A percentile compares a stretch with the other conserved stretches of the same genome.
Evolutionary conservation across 1,140 invertebrate species (phyloP).

Genomic region (Calosoma granatense): DNA sequence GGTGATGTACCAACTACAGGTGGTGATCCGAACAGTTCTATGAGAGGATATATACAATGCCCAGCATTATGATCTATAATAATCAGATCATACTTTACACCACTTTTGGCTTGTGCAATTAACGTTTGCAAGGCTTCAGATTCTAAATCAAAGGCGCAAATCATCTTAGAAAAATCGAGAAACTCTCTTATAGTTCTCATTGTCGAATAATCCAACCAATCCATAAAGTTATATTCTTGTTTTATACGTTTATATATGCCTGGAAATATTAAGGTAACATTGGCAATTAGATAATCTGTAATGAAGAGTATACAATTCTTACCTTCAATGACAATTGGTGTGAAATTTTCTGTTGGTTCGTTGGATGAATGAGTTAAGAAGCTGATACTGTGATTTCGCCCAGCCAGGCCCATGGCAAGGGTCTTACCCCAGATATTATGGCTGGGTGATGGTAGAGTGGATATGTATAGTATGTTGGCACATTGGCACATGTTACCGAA

Average conservation of each 20-base stretch:
- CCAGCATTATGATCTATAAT: slow-evolving; percentile 18
- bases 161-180: background rate
- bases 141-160: background rate
- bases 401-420: slow-evolving; percentile 17
- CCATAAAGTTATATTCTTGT: background rate
- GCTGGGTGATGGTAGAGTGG: slow-evolving; percentile 13
- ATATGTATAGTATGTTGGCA: slow-evolving; percentile 13
- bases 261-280: too few species aligned
- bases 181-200: background rate
- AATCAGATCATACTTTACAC: slow-evolving; percentile 20
- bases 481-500: too few species aligned
- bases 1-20: slow-evolving; percentile 18
- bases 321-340: background rate
- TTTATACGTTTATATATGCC: background rate
- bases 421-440: slow-evolving; percentile 17
- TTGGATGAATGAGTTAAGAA: background rate
- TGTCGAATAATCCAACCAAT: too few species aligned
- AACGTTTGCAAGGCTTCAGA: background rate
- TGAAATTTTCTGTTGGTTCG: background rate
- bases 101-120: background rate
- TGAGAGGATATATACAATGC: slow-evolving; percentile 19
- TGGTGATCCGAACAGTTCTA: slow-evolving; percentile 17
- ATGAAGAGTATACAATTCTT: background rate
- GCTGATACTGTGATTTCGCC: slow-evolving; percentile 22
- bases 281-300: background rate